A percentile compares a stretch with the other conserved stretches of the same genome.
These are phyloP conservation scores for Bombus ignitus DNA, from an alignment of 1,140 invertebrate genomes.

Conservation along the genomic window DNA sequence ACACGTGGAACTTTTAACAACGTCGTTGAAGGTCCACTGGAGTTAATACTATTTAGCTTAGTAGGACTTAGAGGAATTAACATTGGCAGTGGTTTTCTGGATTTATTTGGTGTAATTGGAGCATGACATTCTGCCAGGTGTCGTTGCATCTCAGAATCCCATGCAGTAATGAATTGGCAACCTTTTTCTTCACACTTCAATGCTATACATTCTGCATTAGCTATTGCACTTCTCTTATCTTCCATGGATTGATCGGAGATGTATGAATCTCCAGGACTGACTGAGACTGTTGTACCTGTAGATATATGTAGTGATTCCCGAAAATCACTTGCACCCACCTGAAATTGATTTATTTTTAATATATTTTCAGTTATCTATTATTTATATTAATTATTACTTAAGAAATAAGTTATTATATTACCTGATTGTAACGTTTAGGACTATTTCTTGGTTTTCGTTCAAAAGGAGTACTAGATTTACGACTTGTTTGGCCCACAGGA, in stretches of 20 bases:
- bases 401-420: slow-evolving; percentile 39
- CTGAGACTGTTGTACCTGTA: slow-evolving; percentile 48
- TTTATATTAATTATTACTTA: background rate
- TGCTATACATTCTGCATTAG: slow-evolving; percentile 77
- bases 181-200: slow-evolving; percentile 80
- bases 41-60: slow-evolving; percentile 47
- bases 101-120: slow-evolving; percentile 68
- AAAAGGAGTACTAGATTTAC: slow-evolving; percentile 79
- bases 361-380: too few relatives aligned
- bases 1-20: slow-evolving; percentile 76
- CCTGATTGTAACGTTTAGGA: slow-evolving; percentile 81
- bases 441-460: slow-evolving; percentile 81
- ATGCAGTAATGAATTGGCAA: slow-evolving; percentile 83
- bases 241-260: slow-evolving; percentile 59
- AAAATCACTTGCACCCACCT: slow-evolving; percentile 80
- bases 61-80: slow-evolving; percentile 75
- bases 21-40: slow-evolving; percentile 62
- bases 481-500: slow-evolving; percentile 85
- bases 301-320: slow-evolving; percentile 61
- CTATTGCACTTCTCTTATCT: slow-evolving; percentile 64
- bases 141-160: slow-evolving; percentile 83
- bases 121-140: slow-evolving; percentile 78
- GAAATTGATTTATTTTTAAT: slow-evolving; percentile 6
- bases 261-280: slow-evolving; percentile 53
- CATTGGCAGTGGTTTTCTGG: slow-evolving; percentile 76